Evolutionary conservation across 1,140 invertebrate species (phyloP), one percentile per base, ranked within the genome.

Genomic region (Hycleus phaleratus): DNA sequence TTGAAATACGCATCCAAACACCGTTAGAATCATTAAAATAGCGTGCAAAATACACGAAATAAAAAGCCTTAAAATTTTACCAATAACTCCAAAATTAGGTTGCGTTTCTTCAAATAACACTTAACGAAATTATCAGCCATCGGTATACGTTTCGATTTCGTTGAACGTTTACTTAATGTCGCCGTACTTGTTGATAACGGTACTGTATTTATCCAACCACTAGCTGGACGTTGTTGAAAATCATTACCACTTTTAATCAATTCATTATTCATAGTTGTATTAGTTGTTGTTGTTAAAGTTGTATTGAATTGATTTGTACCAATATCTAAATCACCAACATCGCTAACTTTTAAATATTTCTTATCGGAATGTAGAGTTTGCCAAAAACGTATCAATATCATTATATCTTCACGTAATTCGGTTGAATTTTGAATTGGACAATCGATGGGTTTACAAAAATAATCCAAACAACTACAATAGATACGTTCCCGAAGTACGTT

Each of bases 341-440:
- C 82, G 60, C 82, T 87, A 18, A 84, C 85, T 74, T 90, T 89
- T 53, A 99, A 78, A 73, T 98, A 97, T 73, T 98, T 98, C 75
- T 95, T 97, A 71, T 99, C 97, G 4, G 91, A 90, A 74, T 96
- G 91, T 82, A 99, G 87, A 8, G 87, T 84, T 70, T 96, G 90
- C 94, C 95, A 99, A 73, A 98, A 99, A 61, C 88, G 86, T 24
- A 97, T 84, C n/a, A 99, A 71, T 2, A 86, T 86, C 24, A 84
- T 81, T 51, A 99, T 92, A 69, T 99, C 95, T 65, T 97, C 92
- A 38, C 89, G 74, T 7, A 98, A 73, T 3, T 88, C 85, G 2
- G 83, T 81, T 1, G 82, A 68, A 65, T 83, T 79, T 67, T 95
- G 91, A 0, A 87, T 86, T 0, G 97, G 95, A 65, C 86, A 93